A percentile compares a stretch with the other conserved stretches of the same genome.
Conservation (phyloP, 2,888 invertebrate genomes). For the Metalampra italica region DNA sequence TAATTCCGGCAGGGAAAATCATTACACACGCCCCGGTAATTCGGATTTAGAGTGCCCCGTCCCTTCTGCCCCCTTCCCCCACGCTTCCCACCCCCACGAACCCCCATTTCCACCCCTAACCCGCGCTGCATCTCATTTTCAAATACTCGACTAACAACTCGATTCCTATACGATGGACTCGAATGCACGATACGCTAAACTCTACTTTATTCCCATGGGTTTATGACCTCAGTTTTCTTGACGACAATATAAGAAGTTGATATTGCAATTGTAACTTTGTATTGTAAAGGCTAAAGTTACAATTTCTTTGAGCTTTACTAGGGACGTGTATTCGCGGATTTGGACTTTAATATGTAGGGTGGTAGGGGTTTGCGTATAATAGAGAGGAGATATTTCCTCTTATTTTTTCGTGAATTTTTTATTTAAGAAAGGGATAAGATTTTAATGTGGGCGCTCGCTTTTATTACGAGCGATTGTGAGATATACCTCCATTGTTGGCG, state of each 20-base stretch:
- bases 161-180: slow-evolving; percentile 46
- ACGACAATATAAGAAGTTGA: slow-evolving; percentile 18
- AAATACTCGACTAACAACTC: slow-evolving; percentile 63
- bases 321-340: slow-evolving; percentile 28
- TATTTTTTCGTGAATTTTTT: slow-evolving; percentile 78
- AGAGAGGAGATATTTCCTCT: slow-evolving; percentile 61
- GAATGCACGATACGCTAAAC: slow-evolving; percentile 36
- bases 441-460: slow-evolving; percentile 75
- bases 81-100: slow-evolving; percentile 21
- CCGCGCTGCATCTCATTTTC: slow-evolving; percentile 76
- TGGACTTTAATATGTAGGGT: slow-evolving; percentile 27
- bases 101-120: slow-evolving; percentile 34
- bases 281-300: slow-evolving; percentile 55
- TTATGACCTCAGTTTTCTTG: slow-evolving; percentile 40
- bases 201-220: slow-evolving; percentile 40
- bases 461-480: slow-evolving; percentile 73
- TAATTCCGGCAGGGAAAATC: slow-evolving; percentile 76
- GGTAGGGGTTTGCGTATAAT: slow-evolving; percentile 61
- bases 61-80: slow-evolving; percentile 21
- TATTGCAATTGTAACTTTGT: slow-evolving; percentile 65
- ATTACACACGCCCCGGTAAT: slow-evolving; percentile 77
- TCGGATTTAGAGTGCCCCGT: slow-evolving; percentile 69
- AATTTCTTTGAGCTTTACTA: slow-evolving; percentile 58
- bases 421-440: slow-evolving; percentile 79
- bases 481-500: slow-evolving; percentile 67